Base-by-base conservation (phyloP, 2,113 vertebrate genomes). In the Irena cyanogastra region DNA sequence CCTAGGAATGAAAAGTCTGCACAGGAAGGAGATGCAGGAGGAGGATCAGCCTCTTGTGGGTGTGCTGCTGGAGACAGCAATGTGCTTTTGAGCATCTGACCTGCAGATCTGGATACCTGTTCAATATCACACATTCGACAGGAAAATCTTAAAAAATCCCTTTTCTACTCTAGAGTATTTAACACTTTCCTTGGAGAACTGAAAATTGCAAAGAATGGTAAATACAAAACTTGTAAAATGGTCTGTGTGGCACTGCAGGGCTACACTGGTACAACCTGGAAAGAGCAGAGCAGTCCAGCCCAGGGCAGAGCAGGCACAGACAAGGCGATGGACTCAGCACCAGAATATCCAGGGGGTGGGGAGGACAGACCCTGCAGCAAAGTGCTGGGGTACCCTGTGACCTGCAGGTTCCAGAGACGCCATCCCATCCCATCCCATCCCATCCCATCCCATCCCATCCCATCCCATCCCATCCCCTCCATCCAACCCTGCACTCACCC, bases 401-500 rank as follows among this genome's bases (percentile, higher is more conserved):
- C 31, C 60, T 7, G 1, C n/a, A 78, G 65, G 3, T 42, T 11
- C 14, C 41, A 41, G 41, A 41, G 12, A 41, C 41, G 14, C 61
- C 50, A 33, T 28, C 31, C 71, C 59, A 41, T 42, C 44, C 42
- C 56, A 26, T 53, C 26, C 35, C 68, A 24, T 54, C 49, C 30
- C 60, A 28, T 70, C 53, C 59, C 37, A 5, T 65, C 54, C 75
- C 47, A 9, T 56, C 35, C 59, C 60, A 42, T 56, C 42, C 70
- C 59, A 16, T 30, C 35, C 59, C 69, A 35, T 41, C 61, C 60
- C 72, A 11, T 33, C 44, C 74, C 56, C 10, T 63, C 65, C 86
- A 19, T 18, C 88, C 52, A 16, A 11, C 10, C 53, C 83, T 33
- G 20, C 70, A 93, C 96, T 97, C 85, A 97, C 96, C 96, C 96